phyloP scores from a whole-genome alignment of 2,113 vertebrate genomes.

The Antechinus stuartii region DNA sequence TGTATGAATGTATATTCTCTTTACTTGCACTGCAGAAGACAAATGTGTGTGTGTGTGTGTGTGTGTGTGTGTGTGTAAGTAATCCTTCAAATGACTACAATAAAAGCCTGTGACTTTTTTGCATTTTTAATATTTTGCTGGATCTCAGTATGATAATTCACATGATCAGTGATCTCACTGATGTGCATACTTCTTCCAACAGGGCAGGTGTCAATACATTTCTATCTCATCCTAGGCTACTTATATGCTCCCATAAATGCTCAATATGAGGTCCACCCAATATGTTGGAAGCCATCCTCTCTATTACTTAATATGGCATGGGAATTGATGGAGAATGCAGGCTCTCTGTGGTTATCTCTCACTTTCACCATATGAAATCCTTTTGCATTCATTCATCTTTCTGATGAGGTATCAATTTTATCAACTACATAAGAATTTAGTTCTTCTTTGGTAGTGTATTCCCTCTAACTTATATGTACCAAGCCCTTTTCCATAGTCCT shows the following conservation, averaged over 20 bases:
- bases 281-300: not conserved
- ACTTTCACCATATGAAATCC: not conserved
- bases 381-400: not conserved
- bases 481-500: not conserved
- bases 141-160: not conserved
- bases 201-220: not conserved
- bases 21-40: not conserved
- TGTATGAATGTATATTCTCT: not conserved
- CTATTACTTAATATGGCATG: not conserved
- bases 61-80: not conserved
- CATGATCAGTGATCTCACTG: not conserved
- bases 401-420: not conserved
- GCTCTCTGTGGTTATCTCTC: not conserved
- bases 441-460: not conserved
- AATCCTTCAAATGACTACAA: not conserved
- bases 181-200: not conserved
- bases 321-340: not conserved
- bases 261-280: not conserved
- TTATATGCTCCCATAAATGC: not conserved
- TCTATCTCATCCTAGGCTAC: not conserved
- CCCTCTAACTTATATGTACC: not conserved
- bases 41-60: not conserved
- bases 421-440: not conserved
- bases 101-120: not conserved
- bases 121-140: not conserved